Percentiles rank a stretch among this genome's conserved stretches.
Evolutionary conservation across 2,113 vertebrate genomes (phyloP).

Genomic region (Cryptoleucopteryx plumbea): DNA sequence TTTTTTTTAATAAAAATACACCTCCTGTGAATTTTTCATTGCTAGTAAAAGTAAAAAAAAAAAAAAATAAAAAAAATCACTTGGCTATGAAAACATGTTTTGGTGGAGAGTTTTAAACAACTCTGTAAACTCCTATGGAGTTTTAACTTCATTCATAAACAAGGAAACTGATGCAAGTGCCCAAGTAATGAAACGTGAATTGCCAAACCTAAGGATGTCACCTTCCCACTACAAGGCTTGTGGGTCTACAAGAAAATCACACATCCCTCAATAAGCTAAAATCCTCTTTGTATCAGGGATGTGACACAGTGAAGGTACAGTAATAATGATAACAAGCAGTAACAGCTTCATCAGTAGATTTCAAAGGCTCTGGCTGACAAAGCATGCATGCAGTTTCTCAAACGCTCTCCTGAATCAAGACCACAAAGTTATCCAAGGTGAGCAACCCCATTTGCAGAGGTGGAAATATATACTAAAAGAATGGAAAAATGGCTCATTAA

Average conservation of each 20-base stretch:
- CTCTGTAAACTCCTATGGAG: not conserved
- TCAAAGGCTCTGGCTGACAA: not conserved
- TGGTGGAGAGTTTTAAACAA: not conserved
- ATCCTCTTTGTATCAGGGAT: not conserved
- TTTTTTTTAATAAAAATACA: not conserved
- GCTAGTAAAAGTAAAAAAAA: not conserved
- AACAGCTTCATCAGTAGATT: accelerated
- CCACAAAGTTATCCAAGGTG: not conserved
- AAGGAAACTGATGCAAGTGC: not conserved
- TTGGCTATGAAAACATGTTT: not conserved
- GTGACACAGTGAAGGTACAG: not conserved
- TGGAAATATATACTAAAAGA: not conserved
- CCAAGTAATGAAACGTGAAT: not conserved
- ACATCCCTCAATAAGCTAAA: not conserved
- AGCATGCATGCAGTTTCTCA: accelerated
- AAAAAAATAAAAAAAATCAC: not conserved
- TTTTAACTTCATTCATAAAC: not conserved
- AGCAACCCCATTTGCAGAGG: too few species aligned
- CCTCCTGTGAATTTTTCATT: not conserved
- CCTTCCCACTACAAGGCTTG: not conserved
- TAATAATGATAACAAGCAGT: not conserved
- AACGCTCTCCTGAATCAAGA: not conserved
- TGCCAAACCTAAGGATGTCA: not conserved
- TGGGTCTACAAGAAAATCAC: not conserved
- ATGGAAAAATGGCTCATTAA: not conserved